phyloP scores from a whole-genome alignment of 2,113 vertebrate genomes.

The Mirounga angustirostris region DNA sequence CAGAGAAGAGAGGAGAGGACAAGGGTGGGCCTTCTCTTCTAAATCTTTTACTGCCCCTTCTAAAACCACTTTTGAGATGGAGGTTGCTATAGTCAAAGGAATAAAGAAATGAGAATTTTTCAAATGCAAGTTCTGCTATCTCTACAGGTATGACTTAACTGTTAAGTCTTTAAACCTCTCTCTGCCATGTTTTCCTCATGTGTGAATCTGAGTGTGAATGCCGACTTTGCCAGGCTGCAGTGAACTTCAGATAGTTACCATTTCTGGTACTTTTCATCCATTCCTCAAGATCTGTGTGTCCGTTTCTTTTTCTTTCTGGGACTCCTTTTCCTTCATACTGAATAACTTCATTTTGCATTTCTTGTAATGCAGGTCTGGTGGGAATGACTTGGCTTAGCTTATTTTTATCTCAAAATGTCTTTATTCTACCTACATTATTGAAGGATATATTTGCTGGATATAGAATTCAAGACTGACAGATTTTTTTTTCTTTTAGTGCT shows the following conservation, averaged over 20 bases:
- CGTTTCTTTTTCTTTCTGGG: not conserved
- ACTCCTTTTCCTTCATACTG: not conserved
- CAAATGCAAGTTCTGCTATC: not conserved
- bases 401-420: not conserved
- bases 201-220: not conserved
- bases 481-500: not conserved
- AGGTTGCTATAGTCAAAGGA: not conserved
- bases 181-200: not conserved
- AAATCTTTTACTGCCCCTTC: not conserved
- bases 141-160: not conserved
- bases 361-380: not conserved
- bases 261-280: not conserved
- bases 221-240: not conserved
- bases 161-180: not conserved
- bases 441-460: constrained; percentile 25
- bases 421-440: not conserved
- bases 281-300: not conserved
- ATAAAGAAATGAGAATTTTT: not conserved
- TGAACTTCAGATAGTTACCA: not conserved
- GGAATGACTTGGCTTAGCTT: not conserved
- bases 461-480: not conserved
- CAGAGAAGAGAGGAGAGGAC: not conserved
- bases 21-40: not conserved
- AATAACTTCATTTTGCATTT: not conserved
- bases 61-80: not conserved